phyloP scores from a whole-genome alignment of 53 echinoderm and acorn worm genomes.

The Stichopus horrens region DNA sequence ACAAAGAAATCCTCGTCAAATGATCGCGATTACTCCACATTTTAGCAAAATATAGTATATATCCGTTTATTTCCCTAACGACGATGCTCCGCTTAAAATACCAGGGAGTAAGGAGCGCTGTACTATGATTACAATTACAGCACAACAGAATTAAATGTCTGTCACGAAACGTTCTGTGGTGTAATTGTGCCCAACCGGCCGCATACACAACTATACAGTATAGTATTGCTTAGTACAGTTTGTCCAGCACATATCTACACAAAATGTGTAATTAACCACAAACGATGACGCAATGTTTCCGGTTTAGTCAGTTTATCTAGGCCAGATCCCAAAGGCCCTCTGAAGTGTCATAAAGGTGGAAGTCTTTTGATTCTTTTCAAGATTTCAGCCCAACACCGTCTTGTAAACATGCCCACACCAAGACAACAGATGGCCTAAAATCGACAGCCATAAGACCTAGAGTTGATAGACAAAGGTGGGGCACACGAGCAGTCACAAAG shows the following conservation, averaged over 20 bases:
- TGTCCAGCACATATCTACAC: neutral
- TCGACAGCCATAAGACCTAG: too few relatives aligned
- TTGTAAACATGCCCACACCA: too few relatives aligned
- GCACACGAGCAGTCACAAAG: too few relatives aligned
- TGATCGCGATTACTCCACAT: neutral
- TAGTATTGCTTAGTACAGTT: neutral
- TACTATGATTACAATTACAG: neutral
- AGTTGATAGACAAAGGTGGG: too few relatives aligned
- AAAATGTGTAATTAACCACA: neutral
- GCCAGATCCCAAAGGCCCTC: neutral
- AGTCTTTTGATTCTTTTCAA: too few relatives aligned
- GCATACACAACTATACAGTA: too few relatives aligned
- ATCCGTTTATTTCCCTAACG: neutral
- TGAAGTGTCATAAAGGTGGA: too few relatives aligned
- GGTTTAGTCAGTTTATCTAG: neutral
- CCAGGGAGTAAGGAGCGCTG: neutral
- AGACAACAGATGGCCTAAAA: too few relatives aligned
- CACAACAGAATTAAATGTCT: neutral
- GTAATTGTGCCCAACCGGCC: too few relatives aligned
- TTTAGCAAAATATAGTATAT: neutral
- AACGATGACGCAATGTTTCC: conserved; percentile 28
- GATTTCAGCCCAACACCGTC: too few relatives aligned
- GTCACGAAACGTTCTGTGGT: neutral
- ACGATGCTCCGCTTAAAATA: neutral
- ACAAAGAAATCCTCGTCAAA: neutral